Evolutionary conservation across 23 tunicate genomes (phyloP).

Genomic region (Clavelina lepadiformis): DNA sequence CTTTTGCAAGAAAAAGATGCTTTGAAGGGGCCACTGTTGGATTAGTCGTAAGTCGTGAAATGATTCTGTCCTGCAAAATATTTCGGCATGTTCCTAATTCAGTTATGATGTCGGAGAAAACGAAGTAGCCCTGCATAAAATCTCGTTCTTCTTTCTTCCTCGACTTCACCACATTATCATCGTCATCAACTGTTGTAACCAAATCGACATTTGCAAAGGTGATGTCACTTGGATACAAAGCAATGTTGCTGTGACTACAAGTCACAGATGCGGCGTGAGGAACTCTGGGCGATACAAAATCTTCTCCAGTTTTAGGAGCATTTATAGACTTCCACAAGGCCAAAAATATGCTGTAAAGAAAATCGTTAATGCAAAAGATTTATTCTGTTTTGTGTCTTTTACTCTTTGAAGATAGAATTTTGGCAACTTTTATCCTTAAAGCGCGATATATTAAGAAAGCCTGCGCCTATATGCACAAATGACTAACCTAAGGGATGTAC

Average conservation of each 20-base stretch:
- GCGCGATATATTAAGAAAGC: too few relatives aligned
- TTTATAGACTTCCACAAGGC: slow-evolving; percentile 73
- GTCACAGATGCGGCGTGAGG: slow-evolving; percentile 8
- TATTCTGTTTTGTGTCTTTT: too few relatives aligned
- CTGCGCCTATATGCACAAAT: too few relatives aligned
- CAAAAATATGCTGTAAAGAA: slow-evolving; percentile 49
- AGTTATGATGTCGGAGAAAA: slow-evolving; percentile 47
- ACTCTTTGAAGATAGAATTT: too few relatives aligned
- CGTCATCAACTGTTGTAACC: slow-evolving; percentile 71
- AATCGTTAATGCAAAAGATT: background rate
- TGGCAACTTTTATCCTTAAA: too few relatives aligned
- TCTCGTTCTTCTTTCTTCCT: slow-evolving; percentile 74
- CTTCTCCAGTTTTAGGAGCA: slow-evolving; percentile 23
- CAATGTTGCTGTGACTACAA: slow-evolving; percentile 50
- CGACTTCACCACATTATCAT: slow-evolving; percentile 66
- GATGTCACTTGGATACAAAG: slow-evolving; percentile 69
- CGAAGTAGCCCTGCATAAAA: slow-evolving; percentile 50
- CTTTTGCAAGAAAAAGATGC: slow-evolving; percentile 75
- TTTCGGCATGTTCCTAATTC: slow-evolving; percentile 52
- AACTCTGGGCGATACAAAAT: slow-evolving; percentile 47
- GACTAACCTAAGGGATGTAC: slow-evolving; percentile 55
- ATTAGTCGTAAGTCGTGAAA: slow-evolving; percentile 68
- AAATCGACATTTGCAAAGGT: slow-evolving; percentile 66
- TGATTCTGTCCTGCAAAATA: slow-evolving; percentile 53
- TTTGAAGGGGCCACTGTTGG: slow-evolving; percentile 84